Base-by-base conservation (phyloP, 2,888 invertebrate genomes). In the Strigamia transsilvanica region DNA sequence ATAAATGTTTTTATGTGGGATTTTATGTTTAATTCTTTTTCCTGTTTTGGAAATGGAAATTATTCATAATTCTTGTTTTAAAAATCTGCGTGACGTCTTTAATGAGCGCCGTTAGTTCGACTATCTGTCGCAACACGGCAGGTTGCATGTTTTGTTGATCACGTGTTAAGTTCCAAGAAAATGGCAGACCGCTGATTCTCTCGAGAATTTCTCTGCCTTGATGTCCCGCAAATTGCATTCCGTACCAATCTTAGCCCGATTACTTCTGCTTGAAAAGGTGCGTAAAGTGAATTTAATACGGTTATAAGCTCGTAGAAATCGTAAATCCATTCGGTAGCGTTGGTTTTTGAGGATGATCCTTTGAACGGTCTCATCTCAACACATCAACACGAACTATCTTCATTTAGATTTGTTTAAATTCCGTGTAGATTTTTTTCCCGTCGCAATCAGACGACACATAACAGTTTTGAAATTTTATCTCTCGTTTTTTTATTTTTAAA, bases 121-220 rank as follows among this genome's bases (percentile, higher is more conserved):
- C 12, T 27, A 32, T 7, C 27, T 1, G 32, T n/a, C 73, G 15
- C 32, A 3, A 18, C 5, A 18, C 56, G 56, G 56, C 56, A 18
- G 18, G 18, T 7, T 13, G 73, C 27, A 27, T 10, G 13, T 73
- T 27, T 5, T 9, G 32, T 15, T 32, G 27, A 12, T 32, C 73
- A 73, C 73, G 32, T 73, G 73, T 32, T 23, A 73, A 32, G 32
- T 73, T 73, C 73, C 73, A 73, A 73, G 73, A 73, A 73, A 73
- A 73, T 73, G 73, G 73, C 73, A 32, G 73, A 73, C 15, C 13
- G 73, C 12, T 73, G 73, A 73, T 56, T 56, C n/a, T 18, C 18
- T 56, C 56, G 21, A 56, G 15, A n/a, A 13, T 73, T 73, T 32
- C 12, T 32, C 32, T 32, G 73, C 73, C n/a, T 73, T 73, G 27